These are phyloP conservation scores for Beroe forskalii DNA, from an alignment of 37 sponge, comb jelly and placozoan species.

Conservation along the genomic window DNA sequence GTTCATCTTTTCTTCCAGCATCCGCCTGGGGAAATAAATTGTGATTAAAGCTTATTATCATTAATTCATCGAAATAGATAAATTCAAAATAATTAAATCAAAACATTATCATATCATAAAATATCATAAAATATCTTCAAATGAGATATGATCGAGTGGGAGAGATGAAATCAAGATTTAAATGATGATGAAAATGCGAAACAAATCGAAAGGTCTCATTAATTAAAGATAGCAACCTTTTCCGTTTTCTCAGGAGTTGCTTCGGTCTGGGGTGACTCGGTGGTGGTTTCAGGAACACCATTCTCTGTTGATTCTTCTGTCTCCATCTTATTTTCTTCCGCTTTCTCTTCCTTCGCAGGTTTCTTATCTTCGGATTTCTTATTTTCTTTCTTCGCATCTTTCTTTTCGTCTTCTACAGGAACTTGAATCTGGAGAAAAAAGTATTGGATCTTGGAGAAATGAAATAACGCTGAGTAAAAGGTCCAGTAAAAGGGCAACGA, in stretches of 20 bases:
- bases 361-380: conserved; percentile 66
- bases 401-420: conserved; percentile 54
- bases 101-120: no score
- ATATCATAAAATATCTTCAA: no score
- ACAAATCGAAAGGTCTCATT: no score
- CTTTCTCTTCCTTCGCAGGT: conserved; percentile 67
- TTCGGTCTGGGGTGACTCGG: not conserved
- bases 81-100: not conserved
- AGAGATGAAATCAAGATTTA: no score
- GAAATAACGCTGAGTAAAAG: no score
- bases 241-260: not conserved
- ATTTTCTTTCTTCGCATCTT: conserved; percentile 59
- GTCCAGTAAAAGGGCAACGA: no score
- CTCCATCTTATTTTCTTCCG: conserved; percentile 74
- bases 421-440: conserved; percentile 47
- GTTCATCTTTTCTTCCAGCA: conserved; percentile 51
- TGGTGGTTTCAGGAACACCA: not conserved
- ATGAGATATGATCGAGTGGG: no score
- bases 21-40: no score
- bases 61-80: not conserved
- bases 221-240: no score
- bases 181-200: no score
- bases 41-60: no score
- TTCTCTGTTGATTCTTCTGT: conserved; percentile 16
- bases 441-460: no score